phyloP scores from a whole-genome alignment of 2,113 vertebrate genomes.

The Brienomyrus longianalis region DNA sequence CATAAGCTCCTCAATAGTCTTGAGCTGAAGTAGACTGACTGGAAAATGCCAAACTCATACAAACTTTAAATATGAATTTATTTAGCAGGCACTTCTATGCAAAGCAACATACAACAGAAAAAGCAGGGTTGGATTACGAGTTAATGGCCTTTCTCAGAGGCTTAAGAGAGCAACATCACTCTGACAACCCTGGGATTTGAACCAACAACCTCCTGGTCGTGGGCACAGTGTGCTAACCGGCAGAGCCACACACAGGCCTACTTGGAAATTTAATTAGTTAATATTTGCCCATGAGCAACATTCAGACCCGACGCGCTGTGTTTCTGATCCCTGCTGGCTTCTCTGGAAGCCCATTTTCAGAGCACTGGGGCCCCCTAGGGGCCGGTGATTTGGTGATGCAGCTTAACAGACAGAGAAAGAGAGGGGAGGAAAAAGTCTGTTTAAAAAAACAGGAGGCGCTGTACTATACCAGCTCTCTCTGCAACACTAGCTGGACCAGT shows the following conservation, averaged over 20 bases:
- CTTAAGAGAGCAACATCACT: not conserved
- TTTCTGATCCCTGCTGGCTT: not conserved
- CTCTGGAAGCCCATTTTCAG: not conserved
- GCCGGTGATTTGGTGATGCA: slow-evolving; percentile 44
- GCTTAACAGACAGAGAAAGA: slow-evolving; percentile 28
- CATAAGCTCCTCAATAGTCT: not conserved
- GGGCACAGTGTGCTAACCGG: not conserved
- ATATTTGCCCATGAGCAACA: not conserved
- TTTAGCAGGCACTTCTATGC: not conserved
- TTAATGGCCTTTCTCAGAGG: not conserved
- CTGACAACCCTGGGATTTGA: not conserved
- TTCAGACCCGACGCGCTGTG: not conserved
- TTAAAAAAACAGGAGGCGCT: slow-evolving; percentile 33
- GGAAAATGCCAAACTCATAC: not conserved
- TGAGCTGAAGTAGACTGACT: not conserved
- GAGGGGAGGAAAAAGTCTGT: slow-evolving; percentile 14
- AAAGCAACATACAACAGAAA: not conserved
- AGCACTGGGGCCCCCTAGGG: slow-evolving; percentile 31
- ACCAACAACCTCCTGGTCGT: not conserved
- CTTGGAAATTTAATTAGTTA: not conserved
- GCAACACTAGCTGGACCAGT: slow-evolving; percentile 67
- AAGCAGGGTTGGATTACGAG: not conserved
- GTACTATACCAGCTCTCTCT: slow-evolving; percentile 67
- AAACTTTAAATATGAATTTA: not conserved
- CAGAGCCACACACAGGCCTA: not conserved